These are phyloP conservation scores for Delphinus delphis DNA, from an alignment of 2,113 vertebrate genomes.

Conservation along the genomic window DNA sequence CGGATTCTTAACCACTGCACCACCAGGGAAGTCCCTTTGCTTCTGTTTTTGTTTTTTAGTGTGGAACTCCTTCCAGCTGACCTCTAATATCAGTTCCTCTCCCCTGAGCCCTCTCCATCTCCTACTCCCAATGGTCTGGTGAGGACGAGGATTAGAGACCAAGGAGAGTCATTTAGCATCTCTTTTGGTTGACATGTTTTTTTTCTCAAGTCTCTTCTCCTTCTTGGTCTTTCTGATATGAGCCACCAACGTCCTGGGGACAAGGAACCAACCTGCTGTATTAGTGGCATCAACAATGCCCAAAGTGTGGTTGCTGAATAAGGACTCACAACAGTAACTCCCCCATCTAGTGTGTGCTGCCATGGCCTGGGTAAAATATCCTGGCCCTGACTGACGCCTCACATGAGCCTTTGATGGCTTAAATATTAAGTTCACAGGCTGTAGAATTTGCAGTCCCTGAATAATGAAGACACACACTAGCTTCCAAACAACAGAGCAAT, in stretches of 20 bases:
- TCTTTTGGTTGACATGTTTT: background rate
- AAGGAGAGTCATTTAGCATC: background rate
- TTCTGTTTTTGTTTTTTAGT: background rate
- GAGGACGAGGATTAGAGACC: background rate
- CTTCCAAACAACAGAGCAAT: background rate
- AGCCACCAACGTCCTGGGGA: background rate
- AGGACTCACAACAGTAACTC: background rate
- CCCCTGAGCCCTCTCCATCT: background rate
- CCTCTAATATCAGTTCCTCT: background rate
- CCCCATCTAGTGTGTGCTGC: background rate
- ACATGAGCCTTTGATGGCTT: background rate
- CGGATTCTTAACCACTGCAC: too few relatives aligned
- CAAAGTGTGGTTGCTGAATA: background rate
- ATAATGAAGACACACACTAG: background rate
- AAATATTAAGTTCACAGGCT: background rate
- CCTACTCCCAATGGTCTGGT: background rate
- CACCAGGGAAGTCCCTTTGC: background rate
- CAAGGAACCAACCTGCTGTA: background rate
- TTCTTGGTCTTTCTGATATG: background rate
- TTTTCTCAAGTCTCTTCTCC: background rate
- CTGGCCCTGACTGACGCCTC: background rate
- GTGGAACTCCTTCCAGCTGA: background rate
- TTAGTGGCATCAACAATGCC: background rate
- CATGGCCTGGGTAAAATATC: background rate
- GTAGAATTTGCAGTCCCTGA: background rate